Conservation (phyloP, 2,888 invertebrate species). For the Omphaloscelis lunosa region DNA sequence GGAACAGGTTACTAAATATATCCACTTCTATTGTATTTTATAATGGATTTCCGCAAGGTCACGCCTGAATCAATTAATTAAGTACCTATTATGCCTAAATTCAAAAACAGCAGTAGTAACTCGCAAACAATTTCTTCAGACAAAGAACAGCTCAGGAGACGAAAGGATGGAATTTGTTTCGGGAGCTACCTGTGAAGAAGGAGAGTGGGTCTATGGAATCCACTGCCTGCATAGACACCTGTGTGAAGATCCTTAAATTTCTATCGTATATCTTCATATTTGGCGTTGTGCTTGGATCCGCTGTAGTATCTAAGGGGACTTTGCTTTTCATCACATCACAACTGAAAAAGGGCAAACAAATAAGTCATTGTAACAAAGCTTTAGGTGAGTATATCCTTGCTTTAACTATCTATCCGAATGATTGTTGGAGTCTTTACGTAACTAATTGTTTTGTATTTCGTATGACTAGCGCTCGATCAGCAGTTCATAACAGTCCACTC, state of each 20-base stretch:
- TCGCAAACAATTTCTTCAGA: constrained; percentile 72
- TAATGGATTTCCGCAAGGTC: no score
- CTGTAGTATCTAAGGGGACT: constrained; percentile 94
- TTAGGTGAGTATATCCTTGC: constrained; percentile 75
- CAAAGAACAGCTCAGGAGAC: constrained; percentile 90
- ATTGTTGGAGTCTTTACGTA: neutral
- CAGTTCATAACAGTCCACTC: constrained; percentile 92
- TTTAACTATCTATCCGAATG: neutral
- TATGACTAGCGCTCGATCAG: constrained; percentile 89
- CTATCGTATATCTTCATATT: constrained; percentile 93
- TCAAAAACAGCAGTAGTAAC: neutral
- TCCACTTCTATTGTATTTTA: no score
- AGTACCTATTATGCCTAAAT: neutral
- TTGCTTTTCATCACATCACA: constrained; percentile 94
- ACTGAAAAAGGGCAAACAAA: constrained; percentile 88
- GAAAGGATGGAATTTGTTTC: constrained; percentile 95
- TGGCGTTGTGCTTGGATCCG: constrained; percentile 91
- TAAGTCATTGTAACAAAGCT: constrained; percentile 91
- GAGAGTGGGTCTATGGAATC: constrained; percentile 93
- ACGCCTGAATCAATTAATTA: no score
- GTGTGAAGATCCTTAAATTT: constrained; percentile 92
- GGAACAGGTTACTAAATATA: no score
- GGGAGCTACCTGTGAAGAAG: constrained; percentile 92
- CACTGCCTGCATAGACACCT: constrained; percentile 91
- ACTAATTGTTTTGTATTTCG: constrained; percentile 36